Percentiles rank a stretch among this genome's conserved stretches.
These are phyloP conservation scores for Meiosimyza decipiens DNA, from an alignment of 2,888 invertebrate genomes.

Conservation along the genomic window DNA sequence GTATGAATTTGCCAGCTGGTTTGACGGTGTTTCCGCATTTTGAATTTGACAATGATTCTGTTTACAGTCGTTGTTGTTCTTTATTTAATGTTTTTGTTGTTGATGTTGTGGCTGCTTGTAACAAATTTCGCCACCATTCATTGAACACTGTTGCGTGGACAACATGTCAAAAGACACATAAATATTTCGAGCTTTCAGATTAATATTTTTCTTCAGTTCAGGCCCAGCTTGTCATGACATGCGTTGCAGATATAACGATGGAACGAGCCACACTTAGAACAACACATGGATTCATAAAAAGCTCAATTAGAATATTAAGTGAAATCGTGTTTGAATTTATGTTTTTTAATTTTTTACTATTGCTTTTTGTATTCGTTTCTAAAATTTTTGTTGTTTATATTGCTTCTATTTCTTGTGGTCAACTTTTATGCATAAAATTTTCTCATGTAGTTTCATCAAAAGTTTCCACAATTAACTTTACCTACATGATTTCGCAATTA, in stretches of 20 bases:
- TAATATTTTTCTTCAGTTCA: background rate
- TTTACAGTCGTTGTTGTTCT: background rate
- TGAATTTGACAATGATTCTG: constrained; percentile 1
- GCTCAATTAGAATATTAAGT: constrained; percentile 28
- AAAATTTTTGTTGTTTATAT: background rate
- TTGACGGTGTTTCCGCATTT: constrained; percentile 10
- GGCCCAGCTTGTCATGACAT: background rate
- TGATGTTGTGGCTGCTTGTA: background rate
- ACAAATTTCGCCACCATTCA: background rate
- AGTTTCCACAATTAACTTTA: no score
- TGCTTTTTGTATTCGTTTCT: background rate
- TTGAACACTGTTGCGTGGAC: background rate
- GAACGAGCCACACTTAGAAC: background rate
- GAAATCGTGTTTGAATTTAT: background rate
- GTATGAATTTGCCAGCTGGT: background rate
- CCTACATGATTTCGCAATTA: no score
- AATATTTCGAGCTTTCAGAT: no score
- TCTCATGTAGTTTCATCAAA: background rate
- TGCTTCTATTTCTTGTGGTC: background rate
- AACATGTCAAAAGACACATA: background rate
- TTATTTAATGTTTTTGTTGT: background rate
- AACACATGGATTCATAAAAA: background rate
- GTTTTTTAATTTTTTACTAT: background rate
- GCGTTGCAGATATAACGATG: constrained; percentile 3
- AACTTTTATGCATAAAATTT: background rate